Evolutionary conservation across 2,797 vertebrate species (phyloP), one percentile per base, ranked within the genome.

Genomic region (Enteromius viviparus): DNA sequence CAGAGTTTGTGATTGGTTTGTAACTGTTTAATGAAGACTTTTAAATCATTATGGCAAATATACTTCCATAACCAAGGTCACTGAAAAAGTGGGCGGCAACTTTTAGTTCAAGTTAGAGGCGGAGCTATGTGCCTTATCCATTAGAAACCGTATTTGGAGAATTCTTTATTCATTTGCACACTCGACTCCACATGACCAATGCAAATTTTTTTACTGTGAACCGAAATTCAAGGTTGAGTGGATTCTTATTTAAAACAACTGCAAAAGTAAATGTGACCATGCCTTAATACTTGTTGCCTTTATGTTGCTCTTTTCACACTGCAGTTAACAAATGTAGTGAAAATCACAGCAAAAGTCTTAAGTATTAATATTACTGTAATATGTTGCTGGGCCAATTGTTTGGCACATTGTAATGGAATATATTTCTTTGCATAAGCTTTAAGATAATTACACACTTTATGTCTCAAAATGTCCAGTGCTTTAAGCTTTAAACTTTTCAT

Each of bases 401-500:
- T 26, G 23, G 51, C 9, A 76, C 5, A 74, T 51, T 51, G 26
- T n/a, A 53, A 26, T 74, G 29, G 4, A 34, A 29, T 55, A 55
- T 74, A 53, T 74, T 32, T 55, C 19, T n/a, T 37, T n/a, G 29
- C 5, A 34, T 12, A n/a, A 75, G 70, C 26, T 55, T 37, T 75
- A 75, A 75, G 26, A 75, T 70, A 70, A 47, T 72, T 72, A 3
- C 68, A 70, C n/a, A 47, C 11, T 14, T 74, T 10, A n/a, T 53
- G 47, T 37, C 11, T 53, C 71, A 53, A 55, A 55, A 55, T 47
- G 17, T 32, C n/a, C 66, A 37, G 11, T 11, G n/a, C 3, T 45
- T 68, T 66, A 19, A 75, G 15, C 47, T 76, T 42, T 40, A 81
- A 81, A 75, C 29, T 75, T 51, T 53, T 65, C 21, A 37, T 26